Evolutionary conservation across 1,140 invertebrate genomes (phyloP), one percentile per base, ranked within the genome.

Genomic region (Tetramorium parvispinum): DNA sequence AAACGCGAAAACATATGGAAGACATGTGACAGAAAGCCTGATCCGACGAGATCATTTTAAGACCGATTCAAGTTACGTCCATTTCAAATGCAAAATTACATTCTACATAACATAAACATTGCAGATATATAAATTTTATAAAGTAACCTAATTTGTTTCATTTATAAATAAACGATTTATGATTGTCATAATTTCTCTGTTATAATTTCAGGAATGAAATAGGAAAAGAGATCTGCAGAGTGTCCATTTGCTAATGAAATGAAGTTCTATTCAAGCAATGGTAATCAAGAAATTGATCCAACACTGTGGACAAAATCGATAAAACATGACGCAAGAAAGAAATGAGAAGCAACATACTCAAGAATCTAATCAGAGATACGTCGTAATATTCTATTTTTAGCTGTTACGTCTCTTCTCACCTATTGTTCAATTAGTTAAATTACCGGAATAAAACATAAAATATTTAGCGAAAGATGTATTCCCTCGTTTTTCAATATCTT

Each of bases 181-280:
- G 3, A 32, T 6, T 46, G 4, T 75, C 61, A 32, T 55, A 3
- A 61, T 83, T 83, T 83, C 53, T 32, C 2, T 46, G 4, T 73
- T 83, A 32, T 43, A 3, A 61, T 83, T 83, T 83, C 53, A 83
- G 79, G 40, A 46, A 18, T 24, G 13, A 73, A 73, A 55, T 53
- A 4, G n/a, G 49, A 49, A 27, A 46, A 7, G 7, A 37, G 57
- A 70, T 59, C 16, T 79, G 16, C 10, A 10, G 59, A 43, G 46
- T 8, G 21, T 53, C 77, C 24, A 57, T 82, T 46, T 21, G 24
- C 51, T 59, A 11, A 73, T 46, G 53, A 3, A 73, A 27, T 10
- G 37, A 46, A 57, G 16, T n/a, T 65, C 32, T 37, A 79, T 81
- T 70, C 13, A 40, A 40, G 8, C 32, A 32, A 53, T 70, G 24